phyloP scores from a whole-genome alignment of 2,888 invertebrate species.

The Ophioninae sp. region DNA sequence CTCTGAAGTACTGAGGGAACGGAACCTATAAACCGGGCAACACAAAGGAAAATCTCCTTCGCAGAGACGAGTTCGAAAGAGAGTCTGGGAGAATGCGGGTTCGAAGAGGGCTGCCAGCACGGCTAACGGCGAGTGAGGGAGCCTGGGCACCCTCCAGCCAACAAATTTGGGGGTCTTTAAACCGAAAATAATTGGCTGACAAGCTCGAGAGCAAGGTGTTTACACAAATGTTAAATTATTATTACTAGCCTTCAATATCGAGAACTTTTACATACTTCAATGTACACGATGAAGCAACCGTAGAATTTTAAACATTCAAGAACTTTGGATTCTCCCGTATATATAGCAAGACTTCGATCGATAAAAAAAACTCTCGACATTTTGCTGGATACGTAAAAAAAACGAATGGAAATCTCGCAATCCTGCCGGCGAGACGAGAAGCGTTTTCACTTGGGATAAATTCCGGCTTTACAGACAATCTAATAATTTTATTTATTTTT shows the following conservation, averaged over 20 bases:
- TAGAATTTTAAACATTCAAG: slow-evolving; percentile 24
- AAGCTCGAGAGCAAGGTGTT: slow-evolving; percentile 43
- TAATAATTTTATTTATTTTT: neutral
- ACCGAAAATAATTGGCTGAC: slow-evolving; percentile 71
- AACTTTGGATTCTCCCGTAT: neutral
- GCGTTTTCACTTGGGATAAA: slow-evolving; percentile 11
- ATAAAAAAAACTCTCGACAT: neutral
- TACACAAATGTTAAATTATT: slow-evolving; percentile 43
- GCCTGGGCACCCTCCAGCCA: slow-evolving; percentile 65
- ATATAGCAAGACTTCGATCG: slow-evolving; percentile 8
- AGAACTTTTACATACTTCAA: slow-evolving; percentile 42
- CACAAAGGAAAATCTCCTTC: slow-evolving; percentile 55
- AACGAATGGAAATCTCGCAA: slow-evolving; percentile 10
- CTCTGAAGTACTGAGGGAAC: slow-evolving; percentile 20
- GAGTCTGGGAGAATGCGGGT: slow-evolving; percentile 31
- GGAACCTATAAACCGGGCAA: slow-evolving; percentile 23
- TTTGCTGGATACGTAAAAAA: slow-evolving; percentile 3
- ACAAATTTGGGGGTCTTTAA: slow-evolving; percentile 71
- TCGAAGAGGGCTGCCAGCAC: slow-evolving; percentile 24
- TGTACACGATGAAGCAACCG: slow-evolving; percentile 22
- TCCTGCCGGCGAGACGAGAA: neutral
- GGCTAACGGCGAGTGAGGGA: slow-evolving; percentile 30
- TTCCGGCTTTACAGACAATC: neutral
- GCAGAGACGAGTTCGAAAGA: slow-evolving; percentile 32
- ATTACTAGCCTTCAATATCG: slow-evolving; percentile 24